These are phyloP conservation scores for Anabacerthia variegaticeps DNA, from an alignment of 2,797 vertebrate genomes.

Conservation along the genomic window DNA sequence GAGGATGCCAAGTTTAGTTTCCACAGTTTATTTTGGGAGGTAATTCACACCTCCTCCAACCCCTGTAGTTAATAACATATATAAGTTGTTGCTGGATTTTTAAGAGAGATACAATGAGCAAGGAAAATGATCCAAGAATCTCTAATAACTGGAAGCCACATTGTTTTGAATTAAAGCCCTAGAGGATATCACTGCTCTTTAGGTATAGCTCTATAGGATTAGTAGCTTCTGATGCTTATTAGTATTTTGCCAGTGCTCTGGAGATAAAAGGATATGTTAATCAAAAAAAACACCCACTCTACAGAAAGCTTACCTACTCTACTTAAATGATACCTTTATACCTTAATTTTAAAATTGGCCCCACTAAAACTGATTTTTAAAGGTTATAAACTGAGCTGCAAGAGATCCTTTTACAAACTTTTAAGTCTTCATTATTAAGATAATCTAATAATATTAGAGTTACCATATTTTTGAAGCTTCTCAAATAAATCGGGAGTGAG, in stretches of 20 bases:
- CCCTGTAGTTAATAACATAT: neutral
- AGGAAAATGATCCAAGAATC: neutral
- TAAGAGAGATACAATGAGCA: neutral
- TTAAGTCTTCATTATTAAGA: constrained; percentile 55
- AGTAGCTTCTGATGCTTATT: neutral
- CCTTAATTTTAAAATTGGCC: neutral
- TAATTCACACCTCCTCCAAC: neutral
- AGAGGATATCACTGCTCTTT: neutral
- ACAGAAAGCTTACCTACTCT: neutral
- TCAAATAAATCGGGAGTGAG: constrained; percentile 90
- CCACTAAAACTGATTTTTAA: neutral
- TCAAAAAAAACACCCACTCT: neutral
- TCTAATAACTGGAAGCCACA: neutral
- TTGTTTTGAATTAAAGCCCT: neutral
- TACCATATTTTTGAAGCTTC: constrained; percentile 90
- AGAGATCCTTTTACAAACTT: neutral
- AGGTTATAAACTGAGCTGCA: neutral
- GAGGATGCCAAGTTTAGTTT: neutral
- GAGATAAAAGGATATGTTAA: neutral
- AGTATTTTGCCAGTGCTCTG: neutral
- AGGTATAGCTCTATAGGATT: neutral
- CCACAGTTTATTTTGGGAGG: neutral
- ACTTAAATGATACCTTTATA: neutral
- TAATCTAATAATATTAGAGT: constrained; percentile 73
- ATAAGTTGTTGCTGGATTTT: neutral